These are phyloP conservation scores for Chaetura pelagica DNA, from an alignment of 2,113 vertebrate genomes.

Conservation along the genomic window DNA sequence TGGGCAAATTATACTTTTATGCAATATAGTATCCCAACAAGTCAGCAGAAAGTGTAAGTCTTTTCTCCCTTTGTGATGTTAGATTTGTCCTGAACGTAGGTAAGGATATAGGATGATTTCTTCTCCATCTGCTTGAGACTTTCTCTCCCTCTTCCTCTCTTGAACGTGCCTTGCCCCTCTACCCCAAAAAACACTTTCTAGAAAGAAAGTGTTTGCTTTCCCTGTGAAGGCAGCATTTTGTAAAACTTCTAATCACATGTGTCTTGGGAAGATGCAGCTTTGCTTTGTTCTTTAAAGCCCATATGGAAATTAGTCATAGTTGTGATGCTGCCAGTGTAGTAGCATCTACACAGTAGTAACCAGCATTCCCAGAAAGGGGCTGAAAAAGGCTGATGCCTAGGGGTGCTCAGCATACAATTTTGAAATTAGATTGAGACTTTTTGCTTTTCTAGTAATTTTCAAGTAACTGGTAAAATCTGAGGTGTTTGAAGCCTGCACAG, in stretches of 20 bases:
- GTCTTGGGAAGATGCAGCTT: neutral
- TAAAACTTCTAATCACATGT: neutral
- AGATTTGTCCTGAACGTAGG: fast-evolving
- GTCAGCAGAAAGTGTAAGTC: neutral
- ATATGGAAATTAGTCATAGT: neutral
- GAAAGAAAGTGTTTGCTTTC: neutral
- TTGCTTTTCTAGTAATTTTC: neutral
- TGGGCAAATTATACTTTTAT: neutral
- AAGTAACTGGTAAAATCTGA: neutral
- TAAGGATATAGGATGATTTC: neutral
- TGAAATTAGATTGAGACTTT: neutral
- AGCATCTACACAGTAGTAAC: neutral
- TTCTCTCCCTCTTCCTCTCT: neutral
- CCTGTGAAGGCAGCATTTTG: fast-evolving
- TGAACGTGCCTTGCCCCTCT: neutral
- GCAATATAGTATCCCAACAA: neutral
- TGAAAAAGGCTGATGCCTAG: neutral
- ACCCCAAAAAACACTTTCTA: neutral
- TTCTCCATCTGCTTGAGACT: neutral
- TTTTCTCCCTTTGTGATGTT: neutral
- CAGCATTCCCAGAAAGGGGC: neutral
- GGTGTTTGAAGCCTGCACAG: neutral
- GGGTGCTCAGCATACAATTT: neutral
- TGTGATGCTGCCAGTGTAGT: neutral
- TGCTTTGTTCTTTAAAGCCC: neutral